Evolutionary conservation across 2,888 invertebrate species (phyloP).

Genomic region (Silvanus unidentatus): DNA sequence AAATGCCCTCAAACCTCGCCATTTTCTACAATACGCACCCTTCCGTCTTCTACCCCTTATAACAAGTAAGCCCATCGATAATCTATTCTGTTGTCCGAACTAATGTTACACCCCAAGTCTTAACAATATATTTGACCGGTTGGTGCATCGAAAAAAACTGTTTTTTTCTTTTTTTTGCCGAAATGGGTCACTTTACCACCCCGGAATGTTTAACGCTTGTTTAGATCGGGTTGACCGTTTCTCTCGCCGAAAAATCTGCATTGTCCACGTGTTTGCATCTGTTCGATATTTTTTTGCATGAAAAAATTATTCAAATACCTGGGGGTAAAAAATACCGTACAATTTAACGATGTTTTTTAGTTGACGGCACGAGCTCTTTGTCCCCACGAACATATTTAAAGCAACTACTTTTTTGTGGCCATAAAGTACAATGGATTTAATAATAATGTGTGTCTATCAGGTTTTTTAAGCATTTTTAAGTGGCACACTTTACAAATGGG

Average conservation of each 20-base stretch:
- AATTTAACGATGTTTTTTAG: conserved; percentile 9
- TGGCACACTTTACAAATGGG: conserved; percentile 19
- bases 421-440: conserved; percentile 17
- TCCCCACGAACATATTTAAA: conserved; percentile 6
- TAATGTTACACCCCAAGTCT: conserved; percentile 23
- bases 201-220: not conserved
- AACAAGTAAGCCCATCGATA: conserved; percentile 24
- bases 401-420: no score
- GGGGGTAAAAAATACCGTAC: conserved; percentile 11
- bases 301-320: conserved; percentile 11
- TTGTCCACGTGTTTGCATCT: conserved; percentile 3
- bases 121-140: not conserved
- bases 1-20: conserved; percentile 36
- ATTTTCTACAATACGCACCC: conserved; percentile 30
- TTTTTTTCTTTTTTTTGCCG: not conserved
- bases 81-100: conserved; percentile 33
- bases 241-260: not conserved
- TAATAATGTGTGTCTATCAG: conserved; percentile 16
- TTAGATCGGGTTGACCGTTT: no score
- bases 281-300: not conserved
- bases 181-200: not conserved
- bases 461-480: conserved; percentile 26
- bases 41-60: conserved; percentile 4
- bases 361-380: conserved; percentile 18
- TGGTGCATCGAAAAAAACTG: conserved; percentile 3